A percentile compares a stretch with the other conserved stretches of the same genome.
phyloP scores from a whole-genome alignment of 2,113 vertebrate genomes.

The Emydura subglobosa region DNA sequence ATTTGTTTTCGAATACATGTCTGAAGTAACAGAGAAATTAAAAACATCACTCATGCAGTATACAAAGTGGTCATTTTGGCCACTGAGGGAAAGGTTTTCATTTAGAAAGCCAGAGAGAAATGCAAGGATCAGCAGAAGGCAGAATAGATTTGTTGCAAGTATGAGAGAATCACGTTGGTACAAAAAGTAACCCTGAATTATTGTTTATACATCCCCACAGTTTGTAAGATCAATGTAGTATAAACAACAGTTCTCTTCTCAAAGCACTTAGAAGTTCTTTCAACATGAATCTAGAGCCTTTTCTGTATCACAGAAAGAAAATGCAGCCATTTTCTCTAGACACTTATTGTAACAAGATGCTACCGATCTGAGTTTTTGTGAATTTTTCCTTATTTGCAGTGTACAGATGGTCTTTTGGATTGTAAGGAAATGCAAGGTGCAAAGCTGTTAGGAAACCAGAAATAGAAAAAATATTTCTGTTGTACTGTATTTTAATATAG shows the following conservation, averaged over 20 bases:
- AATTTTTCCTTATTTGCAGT: background rate
- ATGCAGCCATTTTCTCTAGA: background rate
- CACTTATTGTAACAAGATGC: background rate
- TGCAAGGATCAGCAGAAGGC: constrained; percentile 55
- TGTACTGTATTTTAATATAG: background rate
- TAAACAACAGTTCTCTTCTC: background rate
- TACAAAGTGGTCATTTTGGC: constrained; percentile 55
- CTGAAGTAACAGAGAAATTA: constrained; percentile 65
- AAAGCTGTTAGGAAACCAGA: background rate
- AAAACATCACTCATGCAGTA: constrained; percentile 56
- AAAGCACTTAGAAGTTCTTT: background rate
- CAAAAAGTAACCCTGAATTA: constrained; percentile 49
- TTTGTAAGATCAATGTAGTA: constrained; percentile 32
- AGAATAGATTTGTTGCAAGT: constrained; percentile 26
- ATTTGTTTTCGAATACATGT: constrained; percentile 52
- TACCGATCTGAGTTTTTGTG: background rate
- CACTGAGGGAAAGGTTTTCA: constrained; percentile 47
- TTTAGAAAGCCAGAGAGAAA: constrained; percentile 51
- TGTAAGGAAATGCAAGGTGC: background rate
- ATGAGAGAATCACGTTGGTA: constrained; percentile 13
- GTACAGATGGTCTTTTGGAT: background rate
- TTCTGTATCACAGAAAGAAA: background rate
- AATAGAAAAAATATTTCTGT: background rate
- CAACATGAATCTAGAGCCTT: background rate
- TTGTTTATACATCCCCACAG: background rate